A percentile compares a stretch with the other conserved stretches of the same genome.
Evolutionary conservation across 2,888 invertebrate species (phyloP).

Genomic region (Embidobia sp.): DNA sequence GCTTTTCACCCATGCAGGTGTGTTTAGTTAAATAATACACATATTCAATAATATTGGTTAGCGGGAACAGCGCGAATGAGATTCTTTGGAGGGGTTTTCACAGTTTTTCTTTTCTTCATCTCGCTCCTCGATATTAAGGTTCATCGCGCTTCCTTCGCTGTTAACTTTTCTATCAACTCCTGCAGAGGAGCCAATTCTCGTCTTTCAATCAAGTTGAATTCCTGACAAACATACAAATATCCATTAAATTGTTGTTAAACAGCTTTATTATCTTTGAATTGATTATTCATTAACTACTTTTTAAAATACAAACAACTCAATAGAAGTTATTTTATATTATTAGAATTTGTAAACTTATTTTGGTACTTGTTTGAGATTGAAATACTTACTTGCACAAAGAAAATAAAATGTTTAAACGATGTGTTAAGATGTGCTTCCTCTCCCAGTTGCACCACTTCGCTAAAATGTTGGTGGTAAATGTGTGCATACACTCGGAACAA

Average conservation of each 20-base stretch:
- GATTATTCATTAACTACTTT: too few relatives aligned
- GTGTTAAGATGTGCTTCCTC: conserved; percentile 99
- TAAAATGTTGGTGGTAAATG: conserved; percentile 99
- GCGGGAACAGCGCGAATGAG: conserved; percentile 73
- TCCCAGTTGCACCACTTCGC: conserved; percentile 97
- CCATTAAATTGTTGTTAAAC: too few relatives aligned
- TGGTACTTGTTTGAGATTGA: too few relatives aligned
- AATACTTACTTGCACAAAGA: conserved; percentile 91
- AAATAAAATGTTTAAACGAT: conserved; percentile 99
- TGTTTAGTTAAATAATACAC: conserved; percentile 73
- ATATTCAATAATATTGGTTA: conserved; percentile 69
- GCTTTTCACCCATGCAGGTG: conserved; percentile 63
- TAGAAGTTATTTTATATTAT: too few relatives aligned
- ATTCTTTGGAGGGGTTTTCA: conserved; percentile 80
- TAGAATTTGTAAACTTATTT: too few relatives aligned
- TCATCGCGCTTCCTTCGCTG: conserved; percentile 94
- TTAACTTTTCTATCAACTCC: conserved; percentile 97
- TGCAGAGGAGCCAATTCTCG: conserved; percentile 98
- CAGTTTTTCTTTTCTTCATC: conserved; percentile 61
- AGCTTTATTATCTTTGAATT: too few relatives aligned
- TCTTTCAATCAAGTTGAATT: conserved; percentile 98
- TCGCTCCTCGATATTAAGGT: conserved; percentile 69
- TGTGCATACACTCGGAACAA: conserved; percentile 99
- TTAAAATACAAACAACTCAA: too few relatives aligned
- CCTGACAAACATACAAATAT: conserved; percentile 85